A percentile compares a stretch with the other conserved stretches of the same genome.
Evolutionary conservation across 2,113 vertebrate genomes (phyloP).

Genomic region (Phyllostomus discolor): DNA sequence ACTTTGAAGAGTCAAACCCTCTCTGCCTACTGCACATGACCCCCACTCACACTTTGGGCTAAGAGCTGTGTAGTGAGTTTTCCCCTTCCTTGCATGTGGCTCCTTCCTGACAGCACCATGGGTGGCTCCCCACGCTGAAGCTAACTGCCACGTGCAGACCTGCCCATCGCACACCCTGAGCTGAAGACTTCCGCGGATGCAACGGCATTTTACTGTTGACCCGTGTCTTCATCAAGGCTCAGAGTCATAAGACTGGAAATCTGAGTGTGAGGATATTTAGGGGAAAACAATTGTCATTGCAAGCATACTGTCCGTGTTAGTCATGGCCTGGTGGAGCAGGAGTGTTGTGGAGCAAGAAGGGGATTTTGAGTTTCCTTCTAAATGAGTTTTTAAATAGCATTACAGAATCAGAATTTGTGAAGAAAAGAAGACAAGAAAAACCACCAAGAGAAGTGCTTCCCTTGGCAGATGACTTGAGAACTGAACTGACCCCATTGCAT

Average conservation of each 20-base stretch:
- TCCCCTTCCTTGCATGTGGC: not conserved
- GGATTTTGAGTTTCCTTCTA: slow-evolving; percentile 60
- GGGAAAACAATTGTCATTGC: slow-evolving; percentile 45
- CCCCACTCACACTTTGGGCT: not conserved
- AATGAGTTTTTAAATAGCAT: slow-evolving; percentile 55
- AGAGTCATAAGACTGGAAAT: slow-evolving; percentile 47
- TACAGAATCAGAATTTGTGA: slow-evolving; percentile 32
- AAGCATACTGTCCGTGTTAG: slow-evolving; percentile 70
- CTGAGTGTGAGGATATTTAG: slow-evolving; percentile 41
- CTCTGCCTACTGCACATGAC: not conserved
- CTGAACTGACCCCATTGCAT: not conserved
- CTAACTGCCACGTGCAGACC: not conserved
- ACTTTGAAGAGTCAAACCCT: not conserved
- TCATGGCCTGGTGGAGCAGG: slow-evolving; percentile 57
- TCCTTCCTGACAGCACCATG: not conserved
- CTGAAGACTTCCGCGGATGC: not conserved
- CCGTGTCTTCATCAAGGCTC: slow-evolving; percentile 50
- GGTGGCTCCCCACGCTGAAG: not conserved
- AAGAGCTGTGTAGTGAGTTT: not conserved
- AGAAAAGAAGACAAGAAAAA: slow-evolving; percentile 18
- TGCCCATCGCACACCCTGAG: not conserved
- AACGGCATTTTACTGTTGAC: slow-evolving; percentile 35
- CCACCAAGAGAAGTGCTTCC: not conserved
- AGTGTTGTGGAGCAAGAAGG: slow-evolving; percentile 64
- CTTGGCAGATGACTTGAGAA: not conserved